Base-by-base conservation (phyloP, 2,113 vertebrate genomes). In the Silurus asotus region DNA sequence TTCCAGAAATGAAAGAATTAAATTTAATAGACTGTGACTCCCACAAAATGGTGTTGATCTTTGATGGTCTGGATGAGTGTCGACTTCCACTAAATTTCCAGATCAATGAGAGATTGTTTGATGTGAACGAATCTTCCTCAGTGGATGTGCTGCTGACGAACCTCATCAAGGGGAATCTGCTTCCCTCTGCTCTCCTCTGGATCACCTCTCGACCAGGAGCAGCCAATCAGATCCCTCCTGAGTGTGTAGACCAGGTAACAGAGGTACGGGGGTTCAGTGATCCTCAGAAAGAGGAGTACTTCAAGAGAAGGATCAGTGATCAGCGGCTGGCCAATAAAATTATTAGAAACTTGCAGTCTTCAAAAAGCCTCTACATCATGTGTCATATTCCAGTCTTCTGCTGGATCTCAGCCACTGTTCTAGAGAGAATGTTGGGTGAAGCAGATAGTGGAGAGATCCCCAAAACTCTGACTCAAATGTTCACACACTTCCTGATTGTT, bases 331-430 rank as follows among this genome's bases (percentile, higher is more conserved):
- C 53, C 14, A 55, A 45, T 59, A 74, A 49, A 74, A 74, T 74
- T 45, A 48, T 74, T 8, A 74, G 45, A 20, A 8, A 74, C 70
- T 5, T 49, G 45, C 48, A 74, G 70, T 74, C 45, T 49, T 74
- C 70, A 20, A 74, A 37, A 45, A 70, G 67, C 67, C 67, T 70
- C 28, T 70, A 70, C 67, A 70, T 70, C 37, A 70, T 70, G 67
- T 70, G 67, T 6, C 67, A 70, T 15, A 70, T 70, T 14, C 67
- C 67, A 45, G 67, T 70, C 28, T 70, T 70, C 37, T 70, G 67
- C 67, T 70, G 67, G 67, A 70, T 70, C 37, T 70, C 67, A 70
- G 28, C 67, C 28, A 70, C 67, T 70, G 67, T 70, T 70, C 67
- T 70, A 70, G 67, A 70, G 28, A 37, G 67, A 70, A 70, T 70